Base-by-base conservation (phyloP, 2,888 invertebrate species). In the Lasioglossum pauxillum region DNA sequence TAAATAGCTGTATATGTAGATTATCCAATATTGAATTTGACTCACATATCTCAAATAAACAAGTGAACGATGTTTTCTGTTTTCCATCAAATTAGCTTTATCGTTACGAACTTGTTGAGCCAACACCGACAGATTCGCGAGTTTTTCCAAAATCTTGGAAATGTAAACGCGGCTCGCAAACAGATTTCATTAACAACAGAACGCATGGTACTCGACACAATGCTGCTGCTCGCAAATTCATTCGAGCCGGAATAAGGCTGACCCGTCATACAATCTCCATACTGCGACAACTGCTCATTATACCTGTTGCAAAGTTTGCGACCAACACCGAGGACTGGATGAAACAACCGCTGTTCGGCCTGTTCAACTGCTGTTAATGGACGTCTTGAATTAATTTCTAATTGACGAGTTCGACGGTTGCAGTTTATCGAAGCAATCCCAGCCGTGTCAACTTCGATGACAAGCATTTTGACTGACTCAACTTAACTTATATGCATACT, bases 221-320 rank as follows among this genome's bases (percentile, higher is more conserved):
- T 44, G 5, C 73, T 38, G 46, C 78, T 78, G 82, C 82, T 83
- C 73, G 83, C 83, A 78, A 82, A 89, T 81, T 75, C 82, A 78
- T 71, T 76, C 57, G 27, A 53, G 38, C 44, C 27, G 74, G 38
- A 75, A 78, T 77, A 81, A 85, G 84, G 85, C 81, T 75, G 83
- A 80, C 77, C 87, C 78, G 83, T 87, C 85, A 85, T 84, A 80
- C 77, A 76, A 72, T 80, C 60, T 75, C 76, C 82, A 84, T 87
- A 82, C 78, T 80, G 67, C 67, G 75, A 77, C 71, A 82, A 73
- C 76, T 82, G 69, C 78, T 75, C 83, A 80, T 88, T 90, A 75
- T 89, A 90, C 90, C 90, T 90, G 90, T 90, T 90, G 90, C 90
- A 72, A 90, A 85, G 80, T 89, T 89, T 80, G 73, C 82, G 80